Evolutionary conservation across 2,113 vertebrate species (phyloP).

Genomic region (Callaeas wilsoni): DNA sequence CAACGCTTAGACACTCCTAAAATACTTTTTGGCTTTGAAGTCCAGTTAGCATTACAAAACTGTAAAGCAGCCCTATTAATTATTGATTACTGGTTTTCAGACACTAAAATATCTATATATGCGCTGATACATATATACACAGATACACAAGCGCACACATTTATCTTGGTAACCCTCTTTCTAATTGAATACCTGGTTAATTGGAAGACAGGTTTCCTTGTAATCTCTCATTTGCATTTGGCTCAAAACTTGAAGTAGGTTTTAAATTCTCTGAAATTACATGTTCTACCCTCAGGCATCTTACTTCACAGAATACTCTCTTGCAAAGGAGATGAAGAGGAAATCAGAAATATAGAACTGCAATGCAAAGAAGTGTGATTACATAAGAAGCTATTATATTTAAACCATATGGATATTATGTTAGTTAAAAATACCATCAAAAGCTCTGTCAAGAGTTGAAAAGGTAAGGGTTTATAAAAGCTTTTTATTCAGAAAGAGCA

Average conservation of each 20-base stretch:
- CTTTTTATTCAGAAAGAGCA: neutral
- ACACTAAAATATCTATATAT: neutral
- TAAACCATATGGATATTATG: neutral
- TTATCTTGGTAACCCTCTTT: neutral
- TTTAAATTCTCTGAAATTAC: neutral
- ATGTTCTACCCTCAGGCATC: neutral
- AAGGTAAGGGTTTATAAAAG: neutral
- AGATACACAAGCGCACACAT: neutral
- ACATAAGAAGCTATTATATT: neutral
- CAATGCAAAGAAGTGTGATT: neutral
- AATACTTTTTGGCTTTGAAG: neutral
- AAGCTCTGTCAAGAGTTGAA: neutral
- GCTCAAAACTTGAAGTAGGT: neutral
- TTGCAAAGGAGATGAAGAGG: neutral
- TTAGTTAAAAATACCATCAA: neutral
- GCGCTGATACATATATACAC: neutral
- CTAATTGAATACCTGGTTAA: neutral
- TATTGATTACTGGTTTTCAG: neutral
- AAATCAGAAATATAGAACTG: neutral
- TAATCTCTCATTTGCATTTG: neutral
- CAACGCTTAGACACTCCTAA: neutral
- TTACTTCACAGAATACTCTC: neutral
- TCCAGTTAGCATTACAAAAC: neutral
- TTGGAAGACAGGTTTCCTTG: neutral
- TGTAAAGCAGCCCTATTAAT: neutral